These are phyloP conservation scores for Tetrapedia diversipes DNA, from an alignment of 2,888 invertebrate genomes.

Conservation along the genomic window DNA sequence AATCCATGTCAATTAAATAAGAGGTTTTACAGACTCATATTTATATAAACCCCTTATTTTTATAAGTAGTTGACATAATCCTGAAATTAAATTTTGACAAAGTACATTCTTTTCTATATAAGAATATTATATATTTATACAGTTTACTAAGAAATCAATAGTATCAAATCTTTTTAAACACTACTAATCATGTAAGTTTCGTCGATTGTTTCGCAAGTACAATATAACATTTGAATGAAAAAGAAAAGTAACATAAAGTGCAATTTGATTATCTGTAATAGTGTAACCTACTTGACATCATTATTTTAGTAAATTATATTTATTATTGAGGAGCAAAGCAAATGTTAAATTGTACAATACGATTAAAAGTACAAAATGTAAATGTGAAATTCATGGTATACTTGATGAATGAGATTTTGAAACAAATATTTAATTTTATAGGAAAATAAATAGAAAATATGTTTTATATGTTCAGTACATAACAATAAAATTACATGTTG, in stretches of 20 bases:
- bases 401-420: neutral
- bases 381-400: conserved; percentile 12
- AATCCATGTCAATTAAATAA: conserved; percentile 25
- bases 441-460: no score
- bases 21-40: conserved; percentile 8
- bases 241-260: conserved; percentile 22
- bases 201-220: conserved; percentile 7
- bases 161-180: conserved; percentile 13
- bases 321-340: conserved; percentile 10
- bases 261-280: conserved; percentile 26
- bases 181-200: neutral
- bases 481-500: neutral
- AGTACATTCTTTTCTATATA: neutral
- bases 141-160: neutral
- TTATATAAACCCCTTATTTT: neutral
- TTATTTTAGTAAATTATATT: conserved; percentile 5
- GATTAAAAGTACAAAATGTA: conserved; percentile 19
- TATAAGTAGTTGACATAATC: neutral
- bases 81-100: neutral
- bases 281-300: conserved; percentile 5
- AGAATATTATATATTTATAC: neutral
- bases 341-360: conserved; percentile 21
- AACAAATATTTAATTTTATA: neutral
- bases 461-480: no score
- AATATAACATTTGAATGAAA: conserved; percentile 13